phyloP scores from a whole-genome alignment of 2,797 vertebrate genomes.

The Psittacula derbiana region DNA sequence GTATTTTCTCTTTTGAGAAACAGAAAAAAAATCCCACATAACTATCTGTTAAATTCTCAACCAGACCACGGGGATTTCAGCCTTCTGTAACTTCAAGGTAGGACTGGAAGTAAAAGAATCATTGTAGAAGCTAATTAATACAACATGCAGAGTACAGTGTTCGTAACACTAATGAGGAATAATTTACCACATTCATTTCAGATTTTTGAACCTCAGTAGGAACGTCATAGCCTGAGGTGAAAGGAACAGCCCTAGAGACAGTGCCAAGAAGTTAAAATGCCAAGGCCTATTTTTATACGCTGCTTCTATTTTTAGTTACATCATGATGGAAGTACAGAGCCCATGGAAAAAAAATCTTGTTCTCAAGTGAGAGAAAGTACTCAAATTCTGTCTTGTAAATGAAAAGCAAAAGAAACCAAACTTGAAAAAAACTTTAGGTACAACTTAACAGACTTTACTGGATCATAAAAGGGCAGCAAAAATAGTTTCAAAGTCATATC shows the following conservation, averaged over 20 bases:
- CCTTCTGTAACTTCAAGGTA: neutral
- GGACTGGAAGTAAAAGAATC: neutral
- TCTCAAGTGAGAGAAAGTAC: neutral
- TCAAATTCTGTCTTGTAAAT: neutral
- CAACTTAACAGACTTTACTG: neutral
- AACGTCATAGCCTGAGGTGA: slow-evolving; percentile 55
- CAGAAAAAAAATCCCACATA: neutral
- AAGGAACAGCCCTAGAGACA: slow-evolving; percentile 19
- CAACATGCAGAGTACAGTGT: neutral
- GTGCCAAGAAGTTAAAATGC: slow-evolving; percentile 50
- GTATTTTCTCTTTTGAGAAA: neutral
- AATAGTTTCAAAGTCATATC: neutral
- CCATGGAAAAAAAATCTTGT: neutral
- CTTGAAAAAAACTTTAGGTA: neutral
- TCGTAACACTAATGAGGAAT: neutral
- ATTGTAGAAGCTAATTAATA: neutral
- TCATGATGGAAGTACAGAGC: neutral
- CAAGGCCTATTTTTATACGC: slow-evolving; percentile 20
- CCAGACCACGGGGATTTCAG: neutral
- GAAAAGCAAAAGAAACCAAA: neutral
- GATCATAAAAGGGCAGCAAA: neutral
- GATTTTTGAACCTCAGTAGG: slow-evolving; percentile 8
- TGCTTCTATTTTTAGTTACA: slow-evolving; percentile 43
- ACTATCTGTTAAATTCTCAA: neutral
- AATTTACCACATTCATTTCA: neutral